Conservation (phyloP, 2,797 vertebrate genomes). For the Pseudochromis fuscus region DNA sequence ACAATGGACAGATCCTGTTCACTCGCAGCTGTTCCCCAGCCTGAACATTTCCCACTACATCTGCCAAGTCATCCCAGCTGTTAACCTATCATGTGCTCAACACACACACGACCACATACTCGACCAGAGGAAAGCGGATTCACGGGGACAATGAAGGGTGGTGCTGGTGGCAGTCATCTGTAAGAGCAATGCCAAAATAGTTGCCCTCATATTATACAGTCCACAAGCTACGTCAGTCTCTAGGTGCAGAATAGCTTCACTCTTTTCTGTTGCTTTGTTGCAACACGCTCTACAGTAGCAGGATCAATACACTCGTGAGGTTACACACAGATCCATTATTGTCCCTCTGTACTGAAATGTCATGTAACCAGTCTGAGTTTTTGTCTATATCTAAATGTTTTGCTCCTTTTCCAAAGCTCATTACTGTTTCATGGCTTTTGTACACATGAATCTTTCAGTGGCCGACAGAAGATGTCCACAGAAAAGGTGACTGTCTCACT, state of each 20-base stretch:
- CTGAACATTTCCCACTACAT: conserved; percentile 55
- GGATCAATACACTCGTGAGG: not conserved
- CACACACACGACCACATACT: conserved; percentile 20
- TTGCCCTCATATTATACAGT: conserved; percentile 13
- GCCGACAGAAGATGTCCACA: not conserved
- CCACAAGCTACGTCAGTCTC: not conserved
- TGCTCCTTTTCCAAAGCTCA: not conserved
- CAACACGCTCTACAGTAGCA: not conserved
- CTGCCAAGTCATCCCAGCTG: conserved; percentile 66
- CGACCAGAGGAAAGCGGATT: conserved; percentile 1
- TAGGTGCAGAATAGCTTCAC: not conserved
- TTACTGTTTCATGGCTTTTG: not conserved
- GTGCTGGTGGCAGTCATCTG: conserved; percentile 6
- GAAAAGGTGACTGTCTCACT: conserved; percentile 25
- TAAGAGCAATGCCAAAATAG: conserved; percentile 17
- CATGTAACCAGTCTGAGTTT: not conserved
- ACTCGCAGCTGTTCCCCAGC: conserved; percentile 62
- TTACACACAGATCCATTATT: not conserved
- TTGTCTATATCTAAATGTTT: not conserved
- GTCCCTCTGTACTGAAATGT: not conserved
- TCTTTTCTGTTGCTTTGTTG: not conserved
- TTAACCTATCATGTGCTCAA: conserved; percentile 52
- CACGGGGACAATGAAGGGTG: conserved; percentile 13
- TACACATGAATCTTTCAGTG: conserved; percentile 12
- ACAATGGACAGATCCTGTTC: conserved; percentile 38